phyloP scores from a whole-genome alignment of 2,797 vertebrate species.

The Periparus ater region DNA sequence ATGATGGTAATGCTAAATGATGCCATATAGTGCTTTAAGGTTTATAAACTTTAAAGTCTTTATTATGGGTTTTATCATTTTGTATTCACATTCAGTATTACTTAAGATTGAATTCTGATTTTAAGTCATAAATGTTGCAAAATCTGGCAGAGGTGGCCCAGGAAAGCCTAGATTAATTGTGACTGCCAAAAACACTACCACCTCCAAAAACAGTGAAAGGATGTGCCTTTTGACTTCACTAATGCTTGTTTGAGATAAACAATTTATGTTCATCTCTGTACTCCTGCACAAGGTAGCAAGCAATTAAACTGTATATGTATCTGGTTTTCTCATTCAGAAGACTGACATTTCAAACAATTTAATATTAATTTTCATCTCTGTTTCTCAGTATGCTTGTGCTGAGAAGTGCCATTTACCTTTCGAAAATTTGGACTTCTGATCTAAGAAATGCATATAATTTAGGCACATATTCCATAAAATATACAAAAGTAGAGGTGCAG shows the following conservation, averaged over 20 bases:
- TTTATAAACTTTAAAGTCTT: not conserved
- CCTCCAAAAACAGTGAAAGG: not conserved
- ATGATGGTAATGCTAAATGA: not conserved
- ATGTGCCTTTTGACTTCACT: not conserved
- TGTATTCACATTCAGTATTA: not conserved
- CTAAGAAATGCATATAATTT: not conserved
- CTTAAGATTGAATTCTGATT: not conserved
- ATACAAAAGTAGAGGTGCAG: not conserved
- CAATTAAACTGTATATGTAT: constrained; percentile 12
- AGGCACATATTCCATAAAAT: not conserved
- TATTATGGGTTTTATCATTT: not conserved
- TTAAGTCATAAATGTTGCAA: not conserved
- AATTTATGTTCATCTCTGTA: not conserved
- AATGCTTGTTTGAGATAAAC: not conserved
- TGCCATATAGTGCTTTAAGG: not conserved
- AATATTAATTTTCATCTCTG: constrained; percentile 43
- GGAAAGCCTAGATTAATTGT: not conserved
- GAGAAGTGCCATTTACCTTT: constrained; percentile 9
- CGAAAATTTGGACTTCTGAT: not conserved
- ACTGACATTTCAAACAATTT: constrained; percentile 30
- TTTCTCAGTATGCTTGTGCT: constrained; percentile 18
- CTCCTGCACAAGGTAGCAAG: not conserved
- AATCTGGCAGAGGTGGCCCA: not conserved
- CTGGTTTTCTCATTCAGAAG: not conserved
- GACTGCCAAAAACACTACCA: not conserved